phyloP scores from a whole-genome alignment of 2,888 invertebrate species.

The Linnaemya tessellans region DNA sequence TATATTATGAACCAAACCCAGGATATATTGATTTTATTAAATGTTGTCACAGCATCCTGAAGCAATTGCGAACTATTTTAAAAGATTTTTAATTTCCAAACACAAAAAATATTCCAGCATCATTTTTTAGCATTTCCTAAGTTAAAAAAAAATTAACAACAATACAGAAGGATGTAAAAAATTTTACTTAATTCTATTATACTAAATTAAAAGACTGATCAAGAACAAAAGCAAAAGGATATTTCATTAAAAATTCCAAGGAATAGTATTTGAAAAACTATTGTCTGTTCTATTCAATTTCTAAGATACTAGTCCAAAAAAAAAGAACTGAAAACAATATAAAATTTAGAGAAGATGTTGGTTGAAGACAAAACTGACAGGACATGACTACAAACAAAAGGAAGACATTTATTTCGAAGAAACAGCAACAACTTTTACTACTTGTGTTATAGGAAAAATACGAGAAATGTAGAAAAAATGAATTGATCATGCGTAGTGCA shows the following conservation, averaged over 20 bases:
- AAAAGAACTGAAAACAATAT: conserved; percentile 37
- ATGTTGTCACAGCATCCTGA: too few relatives aligned
- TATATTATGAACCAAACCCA: too few relatives aligned
- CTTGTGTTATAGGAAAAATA: conserved; percentile 40
- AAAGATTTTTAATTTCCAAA: neutral
- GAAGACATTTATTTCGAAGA: conserved; percentile 39
- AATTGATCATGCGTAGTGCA: conserved; percentile 73
- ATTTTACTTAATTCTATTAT: conserved; percentile 61
- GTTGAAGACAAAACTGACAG: conserved; percentile 20
- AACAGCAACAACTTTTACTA: conserved; percentile 20
- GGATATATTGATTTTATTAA: too few relatives aligned
- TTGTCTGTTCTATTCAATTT: conserved; percentile 44
- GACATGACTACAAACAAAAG: conserved; percentile 44
- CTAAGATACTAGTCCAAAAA: conserved; percentile 25
- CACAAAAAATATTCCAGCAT: neutral
- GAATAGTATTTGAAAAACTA: conserved; percentile 51
- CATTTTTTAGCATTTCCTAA: conserved; percentile 3
- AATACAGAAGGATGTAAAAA: conserved; percentile 45
- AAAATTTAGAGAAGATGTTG: conserved; percentile 26
- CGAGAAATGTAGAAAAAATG: conserved; percentile 49
- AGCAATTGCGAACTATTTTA: too few relatives aligned
- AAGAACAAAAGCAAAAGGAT: conserved; percentile 56
- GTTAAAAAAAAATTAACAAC: conserved; percentile 32
- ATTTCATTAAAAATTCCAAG: conserved; percentile 45
- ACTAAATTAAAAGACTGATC: conserved; percentile 26